Percentiles rank a stretch among this genome's conserved stretches.
Conservation (phyloP, 2,888 invertebrate genomes). For the Clitarchus hookeri region DNA sequence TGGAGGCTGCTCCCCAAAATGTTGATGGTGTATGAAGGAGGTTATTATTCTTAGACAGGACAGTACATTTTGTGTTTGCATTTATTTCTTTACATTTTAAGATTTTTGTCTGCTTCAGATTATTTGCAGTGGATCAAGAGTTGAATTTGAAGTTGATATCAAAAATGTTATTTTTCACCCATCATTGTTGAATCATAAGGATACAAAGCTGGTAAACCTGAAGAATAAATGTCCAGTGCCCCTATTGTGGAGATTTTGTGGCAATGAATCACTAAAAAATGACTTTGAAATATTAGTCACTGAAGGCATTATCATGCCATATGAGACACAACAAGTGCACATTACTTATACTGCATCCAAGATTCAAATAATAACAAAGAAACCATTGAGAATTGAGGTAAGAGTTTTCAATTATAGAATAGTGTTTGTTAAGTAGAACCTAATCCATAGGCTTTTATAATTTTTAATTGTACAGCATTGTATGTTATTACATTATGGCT, state of each 20-base stretch:
- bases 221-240: conserved; percentile 62
- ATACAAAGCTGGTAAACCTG: conserved; percentile 58
- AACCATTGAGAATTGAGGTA: conserved; percentile 57
- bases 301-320: conserved; percentile 55
- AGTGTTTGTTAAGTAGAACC: too few relatives aligned
- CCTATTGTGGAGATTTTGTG: conserved; percentile 61
- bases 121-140: conserved; percentile 58
- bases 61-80: background rate
- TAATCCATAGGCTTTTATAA: too few relatives aligned
- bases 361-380: conserved; percentile 55
- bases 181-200: conserved; percentile 58
- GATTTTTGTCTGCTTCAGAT: conserved; percentile 49
- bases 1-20: too few relatives aligned
- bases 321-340: conserved; percentile 57
- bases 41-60: too few relatives aligned
- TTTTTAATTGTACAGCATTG: too few relatives aligned
- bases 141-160: conserved; percentile 56
- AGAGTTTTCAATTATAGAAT: background rate
- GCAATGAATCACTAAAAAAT: conserved; percentile 49
- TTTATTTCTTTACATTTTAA: background rate
- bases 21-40: too few relatives aligned
- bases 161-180: conserved; percentile 60
- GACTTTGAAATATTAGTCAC: conserved; percentile 57
- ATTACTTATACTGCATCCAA: conserved; percentile 59
- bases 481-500: too few relatives aligned